These are phyloP conservation scores for Semaprochilodus insignis DNA, from an alignment of 2,797 vertebrate species.

Conservation along the genomic window DNA sequence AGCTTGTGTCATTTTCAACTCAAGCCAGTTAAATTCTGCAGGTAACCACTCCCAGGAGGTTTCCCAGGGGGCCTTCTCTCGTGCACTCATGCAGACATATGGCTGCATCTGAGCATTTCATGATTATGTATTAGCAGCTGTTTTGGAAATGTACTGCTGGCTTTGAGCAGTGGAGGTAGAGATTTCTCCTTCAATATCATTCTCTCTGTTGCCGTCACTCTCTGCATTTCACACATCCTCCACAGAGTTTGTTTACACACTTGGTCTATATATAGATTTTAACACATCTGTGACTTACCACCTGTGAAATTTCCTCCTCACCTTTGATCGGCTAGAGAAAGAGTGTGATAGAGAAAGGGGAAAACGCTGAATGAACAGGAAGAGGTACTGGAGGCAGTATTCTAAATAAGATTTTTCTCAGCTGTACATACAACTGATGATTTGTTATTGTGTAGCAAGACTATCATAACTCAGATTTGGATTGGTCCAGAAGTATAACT, in stretches of 20 bases:
- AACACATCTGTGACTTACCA: conserved; percentile 24
- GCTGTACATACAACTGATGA: too few species aligned
- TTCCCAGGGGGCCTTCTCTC: neutral
- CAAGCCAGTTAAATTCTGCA: neutral
- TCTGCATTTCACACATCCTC: conserved; percentile 21
- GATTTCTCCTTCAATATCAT: conserved; percentile 7
- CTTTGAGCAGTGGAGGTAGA: conserved; percentile 17
- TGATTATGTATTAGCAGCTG: conserved; percentile 46
- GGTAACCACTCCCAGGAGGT: neutral
- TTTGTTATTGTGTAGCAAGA: too few species aligned
- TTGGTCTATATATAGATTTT: conserved; percentile 39
- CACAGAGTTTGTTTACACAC: conserved; percentile 29
- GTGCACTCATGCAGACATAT: conserved; percentile 12
- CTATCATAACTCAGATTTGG: too few species aligned
- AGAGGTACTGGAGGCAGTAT: neutral
- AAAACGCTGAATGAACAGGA: neutral
- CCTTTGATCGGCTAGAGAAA: conserved; percentile 24
- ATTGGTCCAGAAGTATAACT: too few species aligned
- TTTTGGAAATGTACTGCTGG: conserved; percentile 18
- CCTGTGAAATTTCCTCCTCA: conserved; percentile 14
- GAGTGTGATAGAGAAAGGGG: neutral
- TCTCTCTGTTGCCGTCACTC: conserved; percentile 11
- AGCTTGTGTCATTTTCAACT: neutral
- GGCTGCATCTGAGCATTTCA: conserved; percentile 30
- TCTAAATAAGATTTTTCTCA: neutral